Base-by-base conservation (phyloP, 2,797 vertebrate species). In the Bradypodion ventrale region DNA sequence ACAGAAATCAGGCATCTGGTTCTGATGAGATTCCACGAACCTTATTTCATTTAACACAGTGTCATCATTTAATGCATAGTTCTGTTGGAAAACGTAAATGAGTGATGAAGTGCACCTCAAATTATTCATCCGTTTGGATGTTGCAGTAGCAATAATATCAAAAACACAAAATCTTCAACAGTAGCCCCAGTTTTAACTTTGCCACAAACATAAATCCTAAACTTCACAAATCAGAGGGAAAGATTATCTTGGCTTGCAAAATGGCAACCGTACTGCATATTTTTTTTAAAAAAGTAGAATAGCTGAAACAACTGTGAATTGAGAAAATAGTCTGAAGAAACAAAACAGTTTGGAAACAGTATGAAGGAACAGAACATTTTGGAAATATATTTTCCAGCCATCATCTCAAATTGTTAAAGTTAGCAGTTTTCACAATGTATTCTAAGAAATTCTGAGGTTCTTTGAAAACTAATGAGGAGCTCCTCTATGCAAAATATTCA, bases 1-100 rank as follows among this genome's bases (percentile, higher is more conserved):
- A 8, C 95, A 97, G 2, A 99, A 94, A 68, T 98, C 96, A 21
- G 97, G 98, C 40, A 97, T 86, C 88, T 95, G 93, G 86, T 97
- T 95, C 87, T 96, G 95, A 82, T 96, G 95, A 16, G 97, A 96
- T 52, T 98, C 97, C 6, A 93, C 97, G 69, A 99, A 92, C 88
- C 93, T 96, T 85, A 99, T 96, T 86, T 96, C 95, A 94, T 98
- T 97, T 92, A 99, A 93, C 81, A 99, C 90, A 0, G 98, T 99
- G 89, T 99, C 98, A 86, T 99, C 98, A 62, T 94, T 95, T 93
- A 99, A 96, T 87, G 95, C 95, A 88, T 93, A 96, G 93, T 98
- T 97, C 98, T 99, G 95, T 79, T 76, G 80, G 81, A 87, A 63
- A 59, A 94, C 7, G 83, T 84, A 83, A 29, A 2, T 12, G 77